Evolutionary conservation across 2,888 invertebrate species (phyloP), one percentile per base, ranked within the genome.

Genomic region (Lepidochitona cinerea): DNA sequence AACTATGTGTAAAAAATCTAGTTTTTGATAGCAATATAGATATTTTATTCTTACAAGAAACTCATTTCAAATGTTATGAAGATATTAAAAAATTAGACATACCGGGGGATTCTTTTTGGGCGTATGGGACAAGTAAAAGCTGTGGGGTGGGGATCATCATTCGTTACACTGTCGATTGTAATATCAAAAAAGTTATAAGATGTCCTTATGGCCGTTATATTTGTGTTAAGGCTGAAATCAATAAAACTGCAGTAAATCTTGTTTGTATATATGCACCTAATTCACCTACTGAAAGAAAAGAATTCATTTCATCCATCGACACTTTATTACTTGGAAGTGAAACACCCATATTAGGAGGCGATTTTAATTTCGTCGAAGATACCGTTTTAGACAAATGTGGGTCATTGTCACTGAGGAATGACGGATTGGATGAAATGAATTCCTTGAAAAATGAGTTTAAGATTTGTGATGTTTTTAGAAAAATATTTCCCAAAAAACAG

Each of bases 311-410:
- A 14, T 14, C 23, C 12, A 29, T 59, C 14, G 59, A 59, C 29
- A 59, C 1, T 59, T 18, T 59, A 26, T 29, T 59, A 14, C 23
- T 14, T 18, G 7, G 5, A 7, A 65, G 70, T 35, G 29, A 69
- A n/a, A 26, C 66, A 29, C 7, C 75, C 1, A 64, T 73, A 23
- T n/a, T 77, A 29, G 36, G 26, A 66, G 76, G 76, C 18, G 76
- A 76, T 66, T 76, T 72, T 70, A 76, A 76, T 69, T 76, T 64
- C 67, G 70, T 76, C 54, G 65, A 65, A 26, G 69, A 74, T 52
- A 66, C 71, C 14, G 12, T 36, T 0, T 54, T 74, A 1, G 72
- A 76, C 29, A 74, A 75, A 66, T n/a, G 73, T 32, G 75, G 75
- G n/a, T n/a, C n/a, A n/a, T n/a, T n/a, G n/a, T n/a, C n/a, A n/a